These are phyloP conservation scores for Lottia gigantea DNA, from an alignment of 2,888 invertebrate species.

Conservation along the genomic window DNA sequence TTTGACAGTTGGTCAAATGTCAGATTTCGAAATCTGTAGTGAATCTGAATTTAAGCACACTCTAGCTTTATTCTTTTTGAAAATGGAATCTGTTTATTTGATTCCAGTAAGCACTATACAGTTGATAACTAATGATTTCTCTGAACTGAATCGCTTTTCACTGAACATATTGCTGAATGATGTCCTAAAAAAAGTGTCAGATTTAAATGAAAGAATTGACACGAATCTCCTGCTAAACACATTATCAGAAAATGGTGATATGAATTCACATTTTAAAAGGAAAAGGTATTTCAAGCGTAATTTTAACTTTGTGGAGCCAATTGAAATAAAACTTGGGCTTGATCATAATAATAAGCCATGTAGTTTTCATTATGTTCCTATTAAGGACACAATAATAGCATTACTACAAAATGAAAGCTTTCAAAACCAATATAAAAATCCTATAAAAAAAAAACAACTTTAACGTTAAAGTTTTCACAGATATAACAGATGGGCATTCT, in stretches of 20 bases:
- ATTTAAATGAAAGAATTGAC: no score
- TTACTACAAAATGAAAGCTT: not conserved
- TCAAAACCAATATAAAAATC: not conserved
- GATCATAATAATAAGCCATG: not conserved
- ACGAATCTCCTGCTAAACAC: no score
- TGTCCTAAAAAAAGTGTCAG: no score
- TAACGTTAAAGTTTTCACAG: not conserved
- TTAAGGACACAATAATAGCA: not conserved
- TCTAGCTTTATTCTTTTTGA: not conserved
- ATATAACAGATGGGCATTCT: not conserved
- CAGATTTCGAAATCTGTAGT: no score
- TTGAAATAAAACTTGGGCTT: not conserved
- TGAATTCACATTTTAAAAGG: not conserved
- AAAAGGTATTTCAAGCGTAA: not conserved
- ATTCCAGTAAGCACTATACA: slow-evolving; percentile 2
- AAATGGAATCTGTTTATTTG: not conserved
- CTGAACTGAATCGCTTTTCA: not conserved
- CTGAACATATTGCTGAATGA: no score
- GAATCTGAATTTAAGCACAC: not conserved
- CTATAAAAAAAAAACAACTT: not conserved
- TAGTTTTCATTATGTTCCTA: not conserved
- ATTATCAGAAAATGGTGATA: no score
- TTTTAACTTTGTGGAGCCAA: not conserved
- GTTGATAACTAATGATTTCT: not conserved
- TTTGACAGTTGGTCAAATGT: no score